phyloP scores from a whole-genome alignment of 2,888 invertebrate species.

The Netelia fuscicornis region DNA sequence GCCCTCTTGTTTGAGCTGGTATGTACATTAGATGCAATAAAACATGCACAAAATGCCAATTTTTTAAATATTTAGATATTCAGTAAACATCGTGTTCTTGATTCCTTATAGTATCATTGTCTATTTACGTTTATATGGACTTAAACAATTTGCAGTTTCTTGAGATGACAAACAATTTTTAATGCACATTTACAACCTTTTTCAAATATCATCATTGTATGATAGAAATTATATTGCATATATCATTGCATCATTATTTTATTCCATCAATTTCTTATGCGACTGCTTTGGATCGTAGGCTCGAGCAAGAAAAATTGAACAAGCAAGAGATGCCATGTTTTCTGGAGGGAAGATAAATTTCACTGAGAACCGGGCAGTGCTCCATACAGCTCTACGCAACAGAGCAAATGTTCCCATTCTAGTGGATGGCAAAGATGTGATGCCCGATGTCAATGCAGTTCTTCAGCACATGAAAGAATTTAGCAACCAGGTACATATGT shows the following conservation, averaged over 20 bases:
- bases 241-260: too few relatives aligned
- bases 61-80: too few relatives aligned
- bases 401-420: constrained; percentile 91
- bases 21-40: constrained; percentile 84
- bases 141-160: background rate
- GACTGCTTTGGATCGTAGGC: constrained; percentile 85
- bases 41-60: too few relatives aligned
- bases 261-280: constrained; percentile 10
- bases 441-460: constrained; percentile 96
- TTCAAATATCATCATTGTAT: background rate
- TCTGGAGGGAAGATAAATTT: constrained; percentile 98
- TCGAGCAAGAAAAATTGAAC: constrained; percentile 91
- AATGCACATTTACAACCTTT: constrained; percentile 27
- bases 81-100: too few relatives aligned
- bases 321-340: constrained; percentile 96
- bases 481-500: constrained; percentile 88
- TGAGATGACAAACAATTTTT: constrained; percentile 23
- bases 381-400: constrained; percentile 97
- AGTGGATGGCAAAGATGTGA: constrained; percentile 95
- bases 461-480: constrained; percentile 98
- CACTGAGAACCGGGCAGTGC: constrained; percentile 97
- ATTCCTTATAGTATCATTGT: too few relatives aligned
- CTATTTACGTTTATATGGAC: too few relatives aligned
- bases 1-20: constrained; percentile 93
- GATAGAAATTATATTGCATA: too few relatives aligned